These are phyloP conservation scores for Octonoba sinensis DNA, from an alignment of 2,888 invertebrate species.

Conservation along the genomic window DNA sequence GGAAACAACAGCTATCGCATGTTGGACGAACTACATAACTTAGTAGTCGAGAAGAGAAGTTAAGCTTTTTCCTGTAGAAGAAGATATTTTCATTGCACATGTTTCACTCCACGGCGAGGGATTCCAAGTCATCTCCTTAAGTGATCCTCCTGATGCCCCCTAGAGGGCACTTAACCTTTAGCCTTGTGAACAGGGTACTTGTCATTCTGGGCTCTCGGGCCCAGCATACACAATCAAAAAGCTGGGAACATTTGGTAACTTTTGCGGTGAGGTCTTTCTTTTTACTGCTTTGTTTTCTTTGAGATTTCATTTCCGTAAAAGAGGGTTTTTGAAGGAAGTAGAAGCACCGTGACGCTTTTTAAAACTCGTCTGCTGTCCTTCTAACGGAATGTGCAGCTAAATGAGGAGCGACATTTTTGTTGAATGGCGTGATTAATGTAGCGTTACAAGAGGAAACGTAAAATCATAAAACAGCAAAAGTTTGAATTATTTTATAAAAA, in stretches of 20 bases:
- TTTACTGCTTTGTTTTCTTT: slow-evolving; percentile 18
- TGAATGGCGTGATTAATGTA: too few relatives aligned
- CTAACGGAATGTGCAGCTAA: too few relatives aligned
- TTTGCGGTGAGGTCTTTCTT: slow-evolving; percentile 18
- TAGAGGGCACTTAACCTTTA: slow-evolving; percentile 55
- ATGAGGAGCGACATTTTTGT: too few relatives aligned
- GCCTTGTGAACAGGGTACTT: slow-evolving; percentile 41
- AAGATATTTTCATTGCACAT: slow-evolving; percentile 40
- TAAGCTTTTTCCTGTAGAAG: slow-evolving; percentile 22
- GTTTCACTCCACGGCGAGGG: slow-evolving; percentile 44
- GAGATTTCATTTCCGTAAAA: slow-evolving; percentile 41
- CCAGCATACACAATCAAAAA: slow-evolving; percentile 52
- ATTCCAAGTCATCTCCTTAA: slow-evolving; percentile 57
- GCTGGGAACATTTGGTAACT: slow-evolving; percentile 41
- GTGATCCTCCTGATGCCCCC: slow-evolving; percentile 44
- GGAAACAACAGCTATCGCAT: background rate
- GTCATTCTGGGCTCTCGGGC: slow-evolving; percentile 43
- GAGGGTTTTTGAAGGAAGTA: slow-evolving; percentile 20
- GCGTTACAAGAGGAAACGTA: too few relatives aligned
- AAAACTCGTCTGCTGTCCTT: too few relatives aligned
- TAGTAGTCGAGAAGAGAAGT: slow-evolving; percentile 23
- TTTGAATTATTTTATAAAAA: too few relatives aligned
- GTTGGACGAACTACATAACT: slow-evolving; percentile 15
- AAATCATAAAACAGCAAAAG: too few relatives aligned
- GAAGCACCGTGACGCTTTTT: background rate